phyloP scores from a whole-genome alignment of 2,113 vertebrate species.

The Oceanites oceanicus region DNA sequence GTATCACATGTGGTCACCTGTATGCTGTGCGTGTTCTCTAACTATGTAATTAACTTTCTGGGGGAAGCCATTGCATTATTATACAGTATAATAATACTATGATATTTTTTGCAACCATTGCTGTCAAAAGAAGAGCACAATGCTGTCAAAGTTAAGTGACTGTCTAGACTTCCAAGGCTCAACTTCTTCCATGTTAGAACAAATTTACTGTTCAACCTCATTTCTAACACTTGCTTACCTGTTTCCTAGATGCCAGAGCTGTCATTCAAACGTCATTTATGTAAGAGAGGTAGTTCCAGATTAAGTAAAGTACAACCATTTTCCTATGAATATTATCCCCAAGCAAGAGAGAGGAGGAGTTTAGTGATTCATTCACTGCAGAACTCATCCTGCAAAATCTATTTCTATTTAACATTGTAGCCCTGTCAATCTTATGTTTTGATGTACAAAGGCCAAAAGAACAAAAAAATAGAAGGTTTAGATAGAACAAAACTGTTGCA shows the following conservation, averaged over 20 bases:
- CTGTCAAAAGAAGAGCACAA: neutral
- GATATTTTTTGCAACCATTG: neutral
- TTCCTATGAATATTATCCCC: neutral
- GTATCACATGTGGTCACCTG: neutral
- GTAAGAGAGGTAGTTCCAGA: neutral
- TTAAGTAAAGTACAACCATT: neutral
- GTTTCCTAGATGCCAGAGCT: neutral
- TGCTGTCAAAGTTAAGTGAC: neutral
- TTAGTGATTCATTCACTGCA: neutral
- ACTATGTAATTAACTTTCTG: neutral
- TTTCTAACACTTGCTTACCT: neutral
- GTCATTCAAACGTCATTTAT: neutral
- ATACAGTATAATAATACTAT: neutral
- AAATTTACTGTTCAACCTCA: neutral
- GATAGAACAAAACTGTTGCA: neutral
- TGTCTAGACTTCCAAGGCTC: neutral
- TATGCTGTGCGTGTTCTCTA: neutral
- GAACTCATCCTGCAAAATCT: neutral
- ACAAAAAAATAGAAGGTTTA: neutral
- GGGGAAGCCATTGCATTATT: neutral
- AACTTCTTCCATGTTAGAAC: neutral
- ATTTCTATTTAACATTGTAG: neutral
- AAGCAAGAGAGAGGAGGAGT: neutral
- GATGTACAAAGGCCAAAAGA: neutral
- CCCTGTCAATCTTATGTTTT: neutral